Conservation (phyloP, 2,113 vertebrate genomes). For the Hippocampus comes region DNA sequence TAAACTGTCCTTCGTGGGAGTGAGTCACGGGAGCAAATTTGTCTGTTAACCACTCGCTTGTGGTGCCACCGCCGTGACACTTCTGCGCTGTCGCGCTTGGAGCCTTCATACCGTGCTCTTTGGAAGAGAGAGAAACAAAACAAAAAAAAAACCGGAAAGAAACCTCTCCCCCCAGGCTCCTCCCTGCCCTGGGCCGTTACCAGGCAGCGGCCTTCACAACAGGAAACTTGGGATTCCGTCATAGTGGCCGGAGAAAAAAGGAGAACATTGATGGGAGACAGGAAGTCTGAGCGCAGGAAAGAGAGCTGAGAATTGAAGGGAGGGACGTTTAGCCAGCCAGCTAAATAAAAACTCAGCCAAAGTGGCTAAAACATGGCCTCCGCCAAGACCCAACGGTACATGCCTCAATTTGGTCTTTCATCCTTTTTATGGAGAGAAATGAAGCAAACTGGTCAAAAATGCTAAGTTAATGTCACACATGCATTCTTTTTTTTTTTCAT, state of each 20-base stretch:
- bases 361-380: neutral
- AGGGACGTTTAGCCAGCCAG: slow-evolving; percentile 15
- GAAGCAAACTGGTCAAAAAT: neutral
- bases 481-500: neutral
- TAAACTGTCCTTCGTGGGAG: neutral
- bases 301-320: neutral
- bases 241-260: slow-evolving; percentile 70
- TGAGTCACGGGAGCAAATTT: slow-evolving; percentile 20
- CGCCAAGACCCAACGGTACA: neutral
- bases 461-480: neutral
- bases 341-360: slow-evolving; percentile 10
- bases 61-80: slow-evolving; percentile 22
- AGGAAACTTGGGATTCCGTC: slow-evolving; percentile 93
- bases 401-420: neutral
- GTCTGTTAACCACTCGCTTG: slow-evolving; percentile 16
- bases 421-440: neutral
- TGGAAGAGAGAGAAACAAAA: slow-evolving; percentile 14
- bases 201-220: slow-evolving; percentile 86
- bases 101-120: slow-evolving; percentile 4
- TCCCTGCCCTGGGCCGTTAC: slow-evolving; percentile 71
- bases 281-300: slow-evolving; percentile 70
- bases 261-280: slow-evolving; percentile 76
- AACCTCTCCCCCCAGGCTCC: slow-evolving; percentile 54
- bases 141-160: neutral
- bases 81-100: slow-evolving; percentile 8